Conservation (phyloP, 2,797 vertebrate genomes). For the Oreochromis mossambicus region DNA sequence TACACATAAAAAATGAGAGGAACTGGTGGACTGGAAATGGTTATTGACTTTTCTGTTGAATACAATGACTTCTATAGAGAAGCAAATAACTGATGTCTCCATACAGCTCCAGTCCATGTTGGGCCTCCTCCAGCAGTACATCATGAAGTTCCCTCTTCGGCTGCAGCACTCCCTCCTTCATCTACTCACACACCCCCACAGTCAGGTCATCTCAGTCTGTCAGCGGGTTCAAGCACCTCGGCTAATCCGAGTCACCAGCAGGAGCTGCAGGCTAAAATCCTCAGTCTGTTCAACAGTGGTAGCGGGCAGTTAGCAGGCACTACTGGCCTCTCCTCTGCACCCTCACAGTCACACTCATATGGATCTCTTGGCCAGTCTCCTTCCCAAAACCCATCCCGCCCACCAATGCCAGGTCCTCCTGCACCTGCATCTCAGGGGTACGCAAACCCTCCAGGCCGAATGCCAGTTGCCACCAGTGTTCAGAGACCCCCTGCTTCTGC, state of each 20-base stretch:
- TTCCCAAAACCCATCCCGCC: slow-evolving; percentile 63
- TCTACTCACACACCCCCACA: slow-evolving; percentile 25
- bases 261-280: slow-evolving; percentile 97
- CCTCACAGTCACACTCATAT: slow-evolving; percentile 56
- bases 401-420: slow-evolving; percentile 39
- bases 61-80: background rate
- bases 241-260: slow-evolving; percentile 79
- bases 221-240: slow-evolving; percentile 54
- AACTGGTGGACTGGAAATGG: background rate
- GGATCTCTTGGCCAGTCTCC: slow-evolving; percentile 38
- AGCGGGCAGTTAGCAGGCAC: background rate
- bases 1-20: background rate
- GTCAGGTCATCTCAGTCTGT: slow-evolving; percentile 43
- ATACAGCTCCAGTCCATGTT: slow-evolving; percentile 30
- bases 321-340: background rate
- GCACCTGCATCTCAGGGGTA: slow-evolving; percentile 62
- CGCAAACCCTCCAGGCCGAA: slow-evolving; percentile 68
- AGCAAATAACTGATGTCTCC: background rate
- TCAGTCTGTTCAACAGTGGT: slow-evolving; percentile 95
- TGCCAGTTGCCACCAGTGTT: slow-evolving; percentile 65
- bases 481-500: slow-evolving; percentile 76
- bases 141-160: slow-evolving; percentile 37
- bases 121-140: slow-evolving; percentile 20
- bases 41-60: background rate
- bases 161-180: slow-evolving; percentile 29